A percentile compares a stretch with the other conserved stretches of the same genome.
These are phyloP conservation scores for Anastatus disparis DNA, from an alignment of 1,140 invertebrate species.

Conservation along the genomic window DNA sequence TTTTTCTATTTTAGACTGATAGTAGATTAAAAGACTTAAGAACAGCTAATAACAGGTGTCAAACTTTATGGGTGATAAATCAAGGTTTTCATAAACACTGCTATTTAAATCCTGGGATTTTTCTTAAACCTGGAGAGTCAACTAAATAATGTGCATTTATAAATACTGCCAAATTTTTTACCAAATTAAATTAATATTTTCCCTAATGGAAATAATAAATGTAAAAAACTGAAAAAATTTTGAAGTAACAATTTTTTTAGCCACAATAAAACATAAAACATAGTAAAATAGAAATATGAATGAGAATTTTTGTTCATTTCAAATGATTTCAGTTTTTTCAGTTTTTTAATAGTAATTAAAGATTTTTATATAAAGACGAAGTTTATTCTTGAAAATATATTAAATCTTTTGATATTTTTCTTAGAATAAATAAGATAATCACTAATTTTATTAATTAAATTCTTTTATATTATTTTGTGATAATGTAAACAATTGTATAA, in stretches of 20 bases:
- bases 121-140: conserved; percentile 36
- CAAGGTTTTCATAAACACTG: conserved; percentile 73
- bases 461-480: background rate
- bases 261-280: no score
- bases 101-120: conserved; percentile 73
- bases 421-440: background rate
- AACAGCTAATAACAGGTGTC: conserved; percentile 53
- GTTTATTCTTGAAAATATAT: no score
- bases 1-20: conserved; percentile 54
- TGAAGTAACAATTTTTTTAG: no score
- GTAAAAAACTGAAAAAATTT: no score
- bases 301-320: no score
- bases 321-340: no score
- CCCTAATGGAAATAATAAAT: no score
- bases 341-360: conserved; percentile 2
- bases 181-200: no score
- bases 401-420: background rate
- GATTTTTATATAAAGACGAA: no score
- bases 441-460: background rate
- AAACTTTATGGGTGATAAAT: conserved; percentile 69
- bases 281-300: no score
- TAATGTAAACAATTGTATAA: no score
- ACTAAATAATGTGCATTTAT: conserved; percentile 19
- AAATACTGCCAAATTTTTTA: conserved; percentile 24
- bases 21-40: conserved; percentile 58